Conservation (phyloP, 1,140 invertebrate species). For the Latrodectus geometricus region DNA sequence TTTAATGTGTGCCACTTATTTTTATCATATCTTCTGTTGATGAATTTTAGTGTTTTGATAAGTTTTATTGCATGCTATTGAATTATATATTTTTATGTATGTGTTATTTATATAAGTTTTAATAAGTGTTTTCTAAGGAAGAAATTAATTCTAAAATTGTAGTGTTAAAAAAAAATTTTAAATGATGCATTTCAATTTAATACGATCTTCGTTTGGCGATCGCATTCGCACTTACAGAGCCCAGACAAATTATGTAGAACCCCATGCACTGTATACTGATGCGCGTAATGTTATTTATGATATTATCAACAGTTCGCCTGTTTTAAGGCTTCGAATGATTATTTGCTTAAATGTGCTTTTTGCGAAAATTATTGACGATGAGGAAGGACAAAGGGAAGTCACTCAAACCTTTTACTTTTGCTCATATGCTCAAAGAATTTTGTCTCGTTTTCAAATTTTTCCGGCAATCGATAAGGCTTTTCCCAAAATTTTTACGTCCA, state of each 20-base stretch:
- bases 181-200: not conserved
- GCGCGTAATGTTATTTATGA: not conserved
- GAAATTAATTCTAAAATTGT: not conserved
- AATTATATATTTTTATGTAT: not conserved
- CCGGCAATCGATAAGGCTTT: not conserved
- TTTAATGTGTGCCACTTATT: too few species aligned
- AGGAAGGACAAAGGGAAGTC: not conserved
- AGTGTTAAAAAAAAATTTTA: not conserved
- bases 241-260: not conserved
- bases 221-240: not conserved
- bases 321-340: not conserved
- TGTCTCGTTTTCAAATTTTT: too few species aligned
- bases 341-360: not conserved
- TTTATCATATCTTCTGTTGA: too few species aligned
- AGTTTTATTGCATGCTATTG: too few species aligned
- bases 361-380: not conserved
- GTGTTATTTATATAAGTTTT: not conserved
- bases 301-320: not conserved
- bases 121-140: not conserved
- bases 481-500: not conserved
- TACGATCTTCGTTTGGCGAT: not conserved
- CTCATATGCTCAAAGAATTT: not conserved
- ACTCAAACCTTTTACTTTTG: not conserved
- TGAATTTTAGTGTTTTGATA: too few species aligned
- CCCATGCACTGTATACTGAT: not conserved